Base-by-base conservation (phyloP, 2,797 vertebrate genomes). In the Corythornis leucogaster region DNA sequence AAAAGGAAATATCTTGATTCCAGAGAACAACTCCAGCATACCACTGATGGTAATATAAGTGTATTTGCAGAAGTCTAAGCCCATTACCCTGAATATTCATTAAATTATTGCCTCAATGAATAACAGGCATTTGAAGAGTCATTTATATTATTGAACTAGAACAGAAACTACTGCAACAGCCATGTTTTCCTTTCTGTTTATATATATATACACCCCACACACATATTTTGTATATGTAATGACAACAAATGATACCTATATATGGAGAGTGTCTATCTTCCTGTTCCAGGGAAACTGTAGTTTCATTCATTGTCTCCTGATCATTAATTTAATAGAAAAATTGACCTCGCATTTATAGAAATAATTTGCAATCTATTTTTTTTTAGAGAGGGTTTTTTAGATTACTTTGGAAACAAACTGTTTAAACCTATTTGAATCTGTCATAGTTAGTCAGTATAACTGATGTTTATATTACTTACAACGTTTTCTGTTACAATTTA, bases 351-450 rank as follows among this genome's bases (percentile, higher is more conserved):
- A n/a, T 80, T 92, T 76, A 80, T 15, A 83, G 80, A 93, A 80
- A 82, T 24, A 55, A 61, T 54, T 79, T 92, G 38, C 79, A 87
- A 75, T 64, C 12, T 26, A 74, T 59, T 69, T 68, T 45, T 33
- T 33, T 64, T 87, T 68, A 73, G 81, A 85, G n/a, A 50, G 16
- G 55, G 25, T 68, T 73, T 53, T 88, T 86, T 28, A 78, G 11
- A 66, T 73, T 9, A 45, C 22, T 70, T 88, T 24, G 15, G 40
- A 78, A 89, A 38, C 21, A 88, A 59, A 25, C 58, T 84, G 59
- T 57, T 95, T 87, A 73, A 92, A 83, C 8, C 10, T 74, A 38
- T 95, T 91, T 91, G 58, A 90, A 78, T 40, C 51, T 83, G 69
- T 57, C 64, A 81, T 9, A 90, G 25, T 79, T 67, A 75, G 45